These are phyloP conservation scores for Lithobius niger DNA, from an alignment of 1,140 invertebrate genomes.

Conservation along the genomic window DNA sequence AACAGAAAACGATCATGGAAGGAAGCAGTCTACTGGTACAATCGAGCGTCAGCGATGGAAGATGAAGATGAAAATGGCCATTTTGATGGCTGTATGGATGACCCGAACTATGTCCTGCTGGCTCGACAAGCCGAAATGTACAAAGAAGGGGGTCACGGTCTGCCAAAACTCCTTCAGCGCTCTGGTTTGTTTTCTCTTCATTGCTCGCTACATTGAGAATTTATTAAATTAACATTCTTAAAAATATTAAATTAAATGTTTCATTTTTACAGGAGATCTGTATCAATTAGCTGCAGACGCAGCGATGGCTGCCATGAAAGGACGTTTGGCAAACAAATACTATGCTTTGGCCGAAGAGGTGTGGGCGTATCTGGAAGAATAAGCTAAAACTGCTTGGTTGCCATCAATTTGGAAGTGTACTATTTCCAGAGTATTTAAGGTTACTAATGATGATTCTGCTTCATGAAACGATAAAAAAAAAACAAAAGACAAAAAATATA, in stretches of 20 bases:
- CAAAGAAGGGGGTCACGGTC: conserved; percentile 32
- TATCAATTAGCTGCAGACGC: conserved; percentile 40
- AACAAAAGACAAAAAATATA: too few species aligned
- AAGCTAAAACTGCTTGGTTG: too few species aligned
- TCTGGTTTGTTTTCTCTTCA: conserved; percentile 33
- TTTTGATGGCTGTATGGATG: conserved; percentile 32
- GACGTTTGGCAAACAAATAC: conserved; percentile 41
- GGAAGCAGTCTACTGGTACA: conserved; percentile 37
- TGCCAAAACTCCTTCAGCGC: conserved; percentile 34
- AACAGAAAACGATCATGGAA: conserved; percentile 30
- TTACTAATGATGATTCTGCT: too few species aligned
- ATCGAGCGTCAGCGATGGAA: conserved; percentile 30
- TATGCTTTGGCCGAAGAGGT: conserved; percentile 40
- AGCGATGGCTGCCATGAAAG: conserved; percentile 42
- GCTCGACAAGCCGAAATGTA: conserved; percentile 39
- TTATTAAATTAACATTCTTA: neutral
- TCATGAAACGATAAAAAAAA: too few species aligned
- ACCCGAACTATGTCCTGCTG: conserved; percentile 33
- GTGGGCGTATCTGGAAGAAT: conserved; percentile 20
- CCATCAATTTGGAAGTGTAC: too few species aligned
- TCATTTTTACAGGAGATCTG: conserved; percentile 32
- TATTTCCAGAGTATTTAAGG: too few species aligned
- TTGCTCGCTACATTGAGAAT: neutral
- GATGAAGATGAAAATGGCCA: conserved; percentile 34
- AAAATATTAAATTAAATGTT: neutral